Conservation (phyloP, 2,797 vertebrate species). For the Pseudochirops corinnae region DNA sequence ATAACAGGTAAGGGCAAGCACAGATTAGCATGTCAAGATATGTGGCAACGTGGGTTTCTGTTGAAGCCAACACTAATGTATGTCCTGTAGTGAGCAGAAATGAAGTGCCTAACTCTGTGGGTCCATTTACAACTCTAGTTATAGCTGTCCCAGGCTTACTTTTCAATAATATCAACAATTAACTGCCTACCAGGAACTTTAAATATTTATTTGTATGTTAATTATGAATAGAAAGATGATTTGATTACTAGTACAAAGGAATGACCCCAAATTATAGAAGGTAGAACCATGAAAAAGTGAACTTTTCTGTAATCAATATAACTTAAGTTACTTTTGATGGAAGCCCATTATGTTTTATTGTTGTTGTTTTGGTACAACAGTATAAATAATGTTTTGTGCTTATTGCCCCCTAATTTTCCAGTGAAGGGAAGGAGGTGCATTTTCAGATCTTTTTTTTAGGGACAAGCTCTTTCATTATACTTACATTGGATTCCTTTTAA, state of each 20-base stretch:
- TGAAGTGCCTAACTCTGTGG: background rate
- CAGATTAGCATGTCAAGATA: conserved; percentile 28
- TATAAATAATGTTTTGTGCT: background rate
- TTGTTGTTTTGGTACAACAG: background rate
- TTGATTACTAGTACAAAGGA: background rate
- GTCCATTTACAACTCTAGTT: background rate
- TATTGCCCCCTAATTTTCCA: background rate
- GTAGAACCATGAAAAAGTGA: conserved; percentile 12
- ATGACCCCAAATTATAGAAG: conserved; percentile 31
- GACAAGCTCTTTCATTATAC: background rate
- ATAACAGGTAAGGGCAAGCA: conserved; percentile 23
- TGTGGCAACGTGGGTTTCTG: background rate
- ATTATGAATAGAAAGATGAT: conserved; percentile 2
- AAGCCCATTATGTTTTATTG: background rate
- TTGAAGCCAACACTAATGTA: conserved; percentile 8
- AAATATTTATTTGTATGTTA: background rate
- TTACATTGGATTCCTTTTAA: background rate
- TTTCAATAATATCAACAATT: background rate
- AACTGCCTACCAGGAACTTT: background rate
- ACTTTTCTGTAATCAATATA: background rate
- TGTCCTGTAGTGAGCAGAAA: background rate
- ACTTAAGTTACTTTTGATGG: background rate
- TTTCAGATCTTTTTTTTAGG: background rate
- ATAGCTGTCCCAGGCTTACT: background rate
- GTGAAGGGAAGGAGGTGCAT: background rate